Evolutionary conservation across 2,888 invertebrate species (phyloP).

Genomic region (Drosophila helvetica): DNA sequence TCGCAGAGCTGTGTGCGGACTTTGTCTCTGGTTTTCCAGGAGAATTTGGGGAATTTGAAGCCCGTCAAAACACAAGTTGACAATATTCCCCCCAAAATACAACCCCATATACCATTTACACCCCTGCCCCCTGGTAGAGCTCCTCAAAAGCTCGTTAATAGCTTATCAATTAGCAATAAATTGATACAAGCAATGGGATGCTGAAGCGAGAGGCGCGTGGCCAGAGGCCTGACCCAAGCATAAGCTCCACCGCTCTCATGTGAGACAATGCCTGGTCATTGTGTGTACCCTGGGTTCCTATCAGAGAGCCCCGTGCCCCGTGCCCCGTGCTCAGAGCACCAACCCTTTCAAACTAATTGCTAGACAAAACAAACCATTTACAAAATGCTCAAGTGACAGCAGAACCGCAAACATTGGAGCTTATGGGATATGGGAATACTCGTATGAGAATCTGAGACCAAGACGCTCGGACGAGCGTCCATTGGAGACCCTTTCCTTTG

Average conservation of each 20-base stretch:
- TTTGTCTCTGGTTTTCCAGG: no score
- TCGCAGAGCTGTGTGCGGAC: not conserved
- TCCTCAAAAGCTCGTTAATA: constrained; percentile 10
- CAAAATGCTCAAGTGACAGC: constrained; percentile 74
- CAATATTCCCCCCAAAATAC: no score
- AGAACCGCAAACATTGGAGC: constrained; percentile 50
- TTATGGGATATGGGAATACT: not conserved
- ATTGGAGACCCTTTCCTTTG: not conserved
- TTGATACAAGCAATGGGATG: constrained; percentile 14
- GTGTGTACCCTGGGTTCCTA: constrained; percentile 32
- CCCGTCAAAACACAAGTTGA: not conserved
- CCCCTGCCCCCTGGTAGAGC: not conserved
- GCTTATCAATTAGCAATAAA: constrained; percentile 53
- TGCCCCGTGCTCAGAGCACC: constrained; percentile 28
- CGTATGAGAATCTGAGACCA: constrained; percentile 65
- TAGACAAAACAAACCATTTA: constrained; percentile 80
- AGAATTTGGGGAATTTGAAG: not conserved
- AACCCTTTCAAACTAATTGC: constrained; percentile 78
- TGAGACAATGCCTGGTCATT: constrained; percentile 61
- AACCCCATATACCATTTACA: no score
- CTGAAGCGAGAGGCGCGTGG: not conserved
- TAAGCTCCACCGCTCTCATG: not conserved
- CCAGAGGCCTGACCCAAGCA: constrained; percentile 1
- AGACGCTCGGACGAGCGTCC: constrained; percentile 1
- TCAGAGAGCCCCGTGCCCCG: constrained; percentile 8